A percentile compares a stretch with the other conserved stretches of the same genome.
phyloP scores from a whole-genome alignment of 2,888 invertebrate genomes.

The Drosophila cognata region DNA sequence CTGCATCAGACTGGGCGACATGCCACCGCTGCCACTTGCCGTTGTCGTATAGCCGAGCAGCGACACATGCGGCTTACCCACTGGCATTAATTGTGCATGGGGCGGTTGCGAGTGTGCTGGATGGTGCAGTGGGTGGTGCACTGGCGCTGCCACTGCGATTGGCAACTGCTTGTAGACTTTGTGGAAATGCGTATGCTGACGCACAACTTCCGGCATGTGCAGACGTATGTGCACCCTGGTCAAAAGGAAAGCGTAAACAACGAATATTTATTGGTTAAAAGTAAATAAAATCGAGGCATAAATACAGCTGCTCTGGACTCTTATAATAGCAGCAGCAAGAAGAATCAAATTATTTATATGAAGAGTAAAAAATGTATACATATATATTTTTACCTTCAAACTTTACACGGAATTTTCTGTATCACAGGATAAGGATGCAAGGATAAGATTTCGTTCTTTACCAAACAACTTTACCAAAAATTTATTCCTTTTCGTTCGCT shows the following conservation, averaged over 20 bases:
- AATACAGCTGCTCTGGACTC: not conserved
- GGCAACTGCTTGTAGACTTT: conserved; percentile 67
- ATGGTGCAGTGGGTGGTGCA: conserved; percentile 2
- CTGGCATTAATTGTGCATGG: conserved; percentile 15
- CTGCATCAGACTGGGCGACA: conserved; percentile 65
- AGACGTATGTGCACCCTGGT: conserved; percentile 80
- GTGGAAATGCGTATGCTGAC: conserved; percentile 73
- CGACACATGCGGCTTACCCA: conserved; percentile 63
- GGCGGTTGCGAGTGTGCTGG: not conserved
- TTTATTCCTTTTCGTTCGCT: too few species aligned
- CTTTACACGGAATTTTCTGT: not conserved
- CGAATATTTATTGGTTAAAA: not conserved
- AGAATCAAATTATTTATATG: not conserved
- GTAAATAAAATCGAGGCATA: not conserved
- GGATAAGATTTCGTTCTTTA: too few species aligned
- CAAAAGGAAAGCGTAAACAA: not conserved
- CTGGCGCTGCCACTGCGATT: conserved; percentile 14
- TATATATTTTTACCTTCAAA: not conserved
- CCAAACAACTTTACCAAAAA: not conserved
- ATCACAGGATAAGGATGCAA: too few species aligned
- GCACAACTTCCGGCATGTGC: conserved; percentile 78
- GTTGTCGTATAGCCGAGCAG: conserved; percentile 70
- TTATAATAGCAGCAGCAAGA: not conserved
- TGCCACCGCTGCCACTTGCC: conserved; percentile 55
- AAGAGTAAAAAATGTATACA: not conserved